phyloP scores from a whole-genome alignment of 1,140 invertebrate genomes.

The Panonychus citri region DNA sequence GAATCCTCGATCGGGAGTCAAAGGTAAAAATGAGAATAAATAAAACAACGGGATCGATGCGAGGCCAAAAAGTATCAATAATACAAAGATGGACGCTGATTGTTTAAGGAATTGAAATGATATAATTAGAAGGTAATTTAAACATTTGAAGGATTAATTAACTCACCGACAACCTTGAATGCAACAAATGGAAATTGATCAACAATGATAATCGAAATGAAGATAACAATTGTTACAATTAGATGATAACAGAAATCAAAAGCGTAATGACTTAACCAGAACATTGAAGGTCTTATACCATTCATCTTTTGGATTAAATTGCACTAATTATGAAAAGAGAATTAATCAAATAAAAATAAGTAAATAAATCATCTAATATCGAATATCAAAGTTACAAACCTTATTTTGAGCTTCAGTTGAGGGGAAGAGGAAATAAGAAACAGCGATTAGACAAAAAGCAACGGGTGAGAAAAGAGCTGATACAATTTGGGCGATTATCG shows the following conservation, averaged over 20 bases:
- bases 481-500: too few relatives aligned
- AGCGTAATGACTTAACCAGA: conserved; percentile 11
- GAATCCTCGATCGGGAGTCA: not conserved
- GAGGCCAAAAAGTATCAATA: not conserved
- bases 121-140: too few relatives aligned
- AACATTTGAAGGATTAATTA: too few relatives aligned
- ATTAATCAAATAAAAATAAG: too few relatives aligned
- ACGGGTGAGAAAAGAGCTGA: not conserved
- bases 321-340: too few relatives aligned
- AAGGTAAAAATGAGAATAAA: not conserved
- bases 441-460: not conserved
- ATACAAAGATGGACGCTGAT: not conserved
- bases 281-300: conserved; percentile 8
- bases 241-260: conserved; percentile 11
- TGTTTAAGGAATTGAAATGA: too few relatives aligned
- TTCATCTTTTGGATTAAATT: conserved; percentile 16
- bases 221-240: conserved; percentile 3
- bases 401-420: not conserved
- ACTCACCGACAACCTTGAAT: too few relatives aligned
- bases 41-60: not conserved
- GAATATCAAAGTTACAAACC: not conserved
- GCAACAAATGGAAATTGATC: too few relatives aligned
- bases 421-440: not conserved
- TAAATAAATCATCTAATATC: not conserved
- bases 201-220: conserved; percentile 6